phyloP scores from a whole-genome alignment of 2,797 vertebrate genomes.

The Distichodus sexfasciatus region DNA sequence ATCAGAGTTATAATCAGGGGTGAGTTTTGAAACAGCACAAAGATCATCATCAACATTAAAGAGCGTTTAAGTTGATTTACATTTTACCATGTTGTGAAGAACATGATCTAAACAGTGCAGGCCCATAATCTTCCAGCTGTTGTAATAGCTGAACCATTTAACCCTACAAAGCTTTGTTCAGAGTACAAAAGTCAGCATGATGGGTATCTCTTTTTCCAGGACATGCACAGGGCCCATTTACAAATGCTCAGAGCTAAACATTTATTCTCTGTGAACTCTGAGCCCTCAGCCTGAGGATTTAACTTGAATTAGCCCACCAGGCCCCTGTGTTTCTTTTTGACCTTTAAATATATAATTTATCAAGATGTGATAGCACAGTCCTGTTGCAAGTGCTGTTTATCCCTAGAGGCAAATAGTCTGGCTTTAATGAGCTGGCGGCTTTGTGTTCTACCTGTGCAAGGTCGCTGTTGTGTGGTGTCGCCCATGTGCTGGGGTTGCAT shows the following conservation, averaged over 20 bases:
- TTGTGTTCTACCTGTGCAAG: conserved; percentile 35
- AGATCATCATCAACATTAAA: too few relatives aligned
- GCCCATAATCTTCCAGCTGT: too few relatives aligned
- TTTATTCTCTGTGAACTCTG: conserved; percentile 22
- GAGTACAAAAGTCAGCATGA: neutral
- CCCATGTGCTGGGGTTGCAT: conserved; percentile 15
- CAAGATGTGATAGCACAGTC: conserved; percentile 31
- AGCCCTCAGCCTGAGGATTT: conserved; percentile 22
- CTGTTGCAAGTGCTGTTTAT: conserved; percentile 21
- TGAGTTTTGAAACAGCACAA: too few relatives aligned
- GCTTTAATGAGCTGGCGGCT: conserved; percentile 26
- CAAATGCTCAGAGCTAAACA: conserved; percentile 34
- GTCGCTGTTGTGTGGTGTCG: conserved; percentile 11
- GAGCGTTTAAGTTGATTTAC: conserved; percentile 12
- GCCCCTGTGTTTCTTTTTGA: conserved; percentile 28
- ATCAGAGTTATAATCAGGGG: too few relatives aligned
- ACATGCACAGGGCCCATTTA: neutral
- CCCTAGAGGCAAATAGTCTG: conserved; percentile 25
- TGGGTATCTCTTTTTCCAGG: neutral
- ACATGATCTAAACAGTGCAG: too few relatives aligned
- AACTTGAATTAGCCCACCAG: neutral
- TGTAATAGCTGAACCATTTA: conserved; percentile 24
- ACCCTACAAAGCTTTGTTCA: neutral
- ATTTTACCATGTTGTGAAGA: too few relatives aligned
- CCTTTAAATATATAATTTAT: conserved; percentile 48